Percentiles rank a stretch among this genome's conserved stretches.
Conservation (phyloP, 2,113 vertebrate genomes). For the zebrafish (Danio rerio) region DNA sequence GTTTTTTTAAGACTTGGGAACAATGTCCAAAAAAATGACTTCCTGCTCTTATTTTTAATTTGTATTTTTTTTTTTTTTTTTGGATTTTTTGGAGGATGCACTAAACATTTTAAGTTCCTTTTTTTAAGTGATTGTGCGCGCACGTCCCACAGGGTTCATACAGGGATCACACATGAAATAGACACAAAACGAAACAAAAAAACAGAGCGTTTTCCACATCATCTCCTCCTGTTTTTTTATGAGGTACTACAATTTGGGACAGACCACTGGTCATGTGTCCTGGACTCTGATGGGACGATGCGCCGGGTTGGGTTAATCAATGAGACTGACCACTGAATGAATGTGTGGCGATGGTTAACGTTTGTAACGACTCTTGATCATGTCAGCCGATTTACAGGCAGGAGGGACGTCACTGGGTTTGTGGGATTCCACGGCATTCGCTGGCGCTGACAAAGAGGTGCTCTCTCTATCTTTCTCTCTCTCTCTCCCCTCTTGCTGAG, state of each 20-base stretch:
- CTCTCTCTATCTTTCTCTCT: conserved; percentile 27
- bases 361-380: conserved; percentile 12
- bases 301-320: conserved; percentile 64
- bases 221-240: conserved; percentile 71
- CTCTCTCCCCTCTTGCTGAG: conserved; percentile 38
- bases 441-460: conserved; percentile 51
- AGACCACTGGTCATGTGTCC: conserved; percentile 65
- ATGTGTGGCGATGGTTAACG: conserved; percentile 26
- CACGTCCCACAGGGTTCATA: conserved; percentile 85
- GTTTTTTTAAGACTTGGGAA: conserved; percentile 89
- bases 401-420: not conserved
- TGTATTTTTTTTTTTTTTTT: conserved; percentile 69
- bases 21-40: conserved; percentile 67
- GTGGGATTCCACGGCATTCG: conserved; percentile 10
- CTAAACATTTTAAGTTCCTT: conserved; percentile 97
- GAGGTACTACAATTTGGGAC: conserved; percentile 68
- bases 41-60: conserved; percentile 92
- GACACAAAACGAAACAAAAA: conserved; percentile 53
- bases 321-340: conserved; percentile 51
- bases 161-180: conserved; percentile 75
- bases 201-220: conserved; percentile 75
- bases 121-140: conserved; percentile 81
- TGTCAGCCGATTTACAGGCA: not conserved
- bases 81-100: conserved; percentile 96
- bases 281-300: conserved; percentile 64